phyloP scores from a whole-genome alignment of 2,113 vertebrate genomes.

The Garra rufa region DNA sequence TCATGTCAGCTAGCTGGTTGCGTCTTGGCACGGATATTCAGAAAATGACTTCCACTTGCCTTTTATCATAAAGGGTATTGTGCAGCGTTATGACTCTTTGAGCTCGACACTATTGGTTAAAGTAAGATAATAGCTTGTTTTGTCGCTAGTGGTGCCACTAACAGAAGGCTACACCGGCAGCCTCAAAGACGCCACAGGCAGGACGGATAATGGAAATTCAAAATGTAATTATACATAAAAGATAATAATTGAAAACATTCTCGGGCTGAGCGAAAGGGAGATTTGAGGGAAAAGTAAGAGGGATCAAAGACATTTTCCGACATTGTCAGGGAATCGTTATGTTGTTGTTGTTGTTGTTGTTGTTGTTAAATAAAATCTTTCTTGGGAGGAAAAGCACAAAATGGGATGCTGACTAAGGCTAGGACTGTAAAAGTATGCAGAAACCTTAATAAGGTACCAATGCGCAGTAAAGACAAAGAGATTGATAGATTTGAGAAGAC shows the following conservation, averaged over 20 bases:
- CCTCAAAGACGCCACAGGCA: constrained; percentile 53
- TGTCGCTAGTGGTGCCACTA: neutral
- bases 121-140: constrained; percentile 51
- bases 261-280: neutral
- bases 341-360: constrained; percentile 33
- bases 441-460: constrained; percentile 28
- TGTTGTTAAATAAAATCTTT: too few species aligned
- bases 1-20: constrained; percentile 7
- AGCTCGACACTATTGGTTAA: constrained; percentile 10
- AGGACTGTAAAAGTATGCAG: too few species aligned
- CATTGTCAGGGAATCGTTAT: constrained; percentile 32
- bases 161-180: constrained; percentile 39
- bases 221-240: constrained; percentile 58
- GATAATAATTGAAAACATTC: constrained; percentile 56
- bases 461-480: constrained; percentile 27
- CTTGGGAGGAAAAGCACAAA: too few species aligned
- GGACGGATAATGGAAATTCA: constrained; percentile 47
- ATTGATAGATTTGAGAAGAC: constrained; percentile 37
- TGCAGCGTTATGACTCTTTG: constrained; percentile 44
- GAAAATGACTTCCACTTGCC: constrained; percentile 34
- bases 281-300: constrained; percentile 8
- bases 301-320: constrained; percentile 57
- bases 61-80: constrained; percentile 57
- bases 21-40: constrained; percentile 26
- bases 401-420: too few species aligned